Conservation (phyloP, 2,888 invertebrate species). For the Lochmaea capreae region DNA sequence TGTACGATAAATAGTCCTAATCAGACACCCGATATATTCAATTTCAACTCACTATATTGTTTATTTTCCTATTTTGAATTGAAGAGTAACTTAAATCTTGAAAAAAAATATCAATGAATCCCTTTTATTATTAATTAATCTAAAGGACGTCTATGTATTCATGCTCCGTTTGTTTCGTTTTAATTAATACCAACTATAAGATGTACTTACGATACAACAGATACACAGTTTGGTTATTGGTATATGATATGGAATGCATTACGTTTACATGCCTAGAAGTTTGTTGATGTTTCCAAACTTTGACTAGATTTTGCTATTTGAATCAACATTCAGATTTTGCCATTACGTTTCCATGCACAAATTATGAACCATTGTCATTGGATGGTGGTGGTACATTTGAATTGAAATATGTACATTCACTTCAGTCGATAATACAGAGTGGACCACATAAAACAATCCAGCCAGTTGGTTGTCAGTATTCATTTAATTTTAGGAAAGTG, state of each 20-base stretch:
- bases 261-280: slow-evolving; percentile 32
- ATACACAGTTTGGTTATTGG: slow-evolving; percentile 42
- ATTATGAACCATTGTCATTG: slow-evolving; percentile 12
- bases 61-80: too few species aligned
- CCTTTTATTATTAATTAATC: not conserved
- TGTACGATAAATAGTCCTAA: too few species aligned
- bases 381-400: not conserved
- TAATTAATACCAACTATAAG: slow-evolving; percentile 17
- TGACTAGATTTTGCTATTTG: slow-evolving; percentile 38
- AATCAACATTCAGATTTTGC: slow-evolving; percentile 36
- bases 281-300: slow-evolving; percentile 40
- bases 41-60: too few species aligned
- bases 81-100: too few species aligned
- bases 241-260: slow-evolving; percentile 47
- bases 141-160: not conserved
- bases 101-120: too few species aligned
- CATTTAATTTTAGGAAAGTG: too few species aligned
- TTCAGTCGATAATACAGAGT: too few species aligned
- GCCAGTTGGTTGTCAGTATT: too few species aligned
- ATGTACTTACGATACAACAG: slow-evolving; percentile 8
- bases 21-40: too few species aligned
- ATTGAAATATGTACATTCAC: not conserved
- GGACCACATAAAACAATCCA: too few species aligned
- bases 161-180: slow-evolving; percentile 27
- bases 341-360: not conserved